Percentiles rank a stretch among this genome's conserved stretches.
Conservation (phyloP, 2,888 invertebrate genomes). For the Chrysolina oricalcia region DNA sequence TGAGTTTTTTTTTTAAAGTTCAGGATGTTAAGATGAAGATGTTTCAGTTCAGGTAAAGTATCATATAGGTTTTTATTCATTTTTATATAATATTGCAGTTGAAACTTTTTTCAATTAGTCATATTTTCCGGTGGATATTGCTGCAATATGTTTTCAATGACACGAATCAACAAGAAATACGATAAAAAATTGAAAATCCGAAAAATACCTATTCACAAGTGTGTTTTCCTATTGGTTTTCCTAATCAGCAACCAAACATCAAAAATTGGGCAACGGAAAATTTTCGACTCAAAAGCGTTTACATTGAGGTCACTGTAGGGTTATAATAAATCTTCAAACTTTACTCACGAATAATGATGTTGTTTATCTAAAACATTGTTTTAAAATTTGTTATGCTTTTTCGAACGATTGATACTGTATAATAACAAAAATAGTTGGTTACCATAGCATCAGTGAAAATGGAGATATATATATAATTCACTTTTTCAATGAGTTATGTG, state of each 20-base stretch:
- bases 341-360: constrained; percentile 13
- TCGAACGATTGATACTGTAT: constrained; percentile 13
- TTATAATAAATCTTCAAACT: constrained; percentile 11
- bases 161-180: no score
- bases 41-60: no score
- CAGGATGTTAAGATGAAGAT: no score
- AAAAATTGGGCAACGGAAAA: neutral
- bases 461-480: neutral
- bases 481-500: neutral
- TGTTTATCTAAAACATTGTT: constrained; percentile 25
- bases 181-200: no score
- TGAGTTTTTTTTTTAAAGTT: no score
- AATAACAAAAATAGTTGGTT: constrained; percentile 12
- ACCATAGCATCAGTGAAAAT: constrained; percentile 7
- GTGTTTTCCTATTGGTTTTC: neutral
- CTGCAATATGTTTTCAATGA: no score
- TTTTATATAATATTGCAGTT: no score
- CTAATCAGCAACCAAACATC: neutral
- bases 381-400: constrained; percentile 17
- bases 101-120: no score
- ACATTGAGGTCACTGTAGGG: constrained; percentile 17
- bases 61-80: no score
- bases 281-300: neutral
- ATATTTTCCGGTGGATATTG: no score
- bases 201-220: no score